A percentile compares a stretch with the other conserved stretches of the same genome.
phyloP scores from a whole-genome alignment of 1,140 invertebrate species.

The Heliconius hermathena region DNA sequence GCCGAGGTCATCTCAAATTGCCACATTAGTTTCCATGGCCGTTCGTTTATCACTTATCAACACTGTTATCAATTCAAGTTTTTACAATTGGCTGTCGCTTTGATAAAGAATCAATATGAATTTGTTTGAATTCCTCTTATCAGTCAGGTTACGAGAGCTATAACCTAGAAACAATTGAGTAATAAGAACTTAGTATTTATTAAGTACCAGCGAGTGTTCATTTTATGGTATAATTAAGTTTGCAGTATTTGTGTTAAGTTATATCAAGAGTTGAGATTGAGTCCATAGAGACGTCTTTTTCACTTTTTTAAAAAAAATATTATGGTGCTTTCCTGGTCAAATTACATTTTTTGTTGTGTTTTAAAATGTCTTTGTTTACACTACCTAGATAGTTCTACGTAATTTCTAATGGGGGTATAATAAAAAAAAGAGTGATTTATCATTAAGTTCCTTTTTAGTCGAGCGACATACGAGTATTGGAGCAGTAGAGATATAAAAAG shows the following conservation, averaged over 20 bases:
- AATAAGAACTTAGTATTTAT: constrained; percentile 2
- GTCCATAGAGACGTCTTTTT: too few species aligned
- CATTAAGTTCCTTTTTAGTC: too few species aligned
- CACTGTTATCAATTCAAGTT: constrained; percentile 42
- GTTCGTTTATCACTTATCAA: constrained; percentile 43
- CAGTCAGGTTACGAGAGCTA: constrained; percentile 13
- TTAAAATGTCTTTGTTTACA: too few species aligned
- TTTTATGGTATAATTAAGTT: background rate
- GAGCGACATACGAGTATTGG: too few species aligned
- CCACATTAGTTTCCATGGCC: constrained; percentile 36
- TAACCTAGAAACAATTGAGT: constrained; percentile 31
- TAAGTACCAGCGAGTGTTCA: background rate
- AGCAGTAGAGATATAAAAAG: too few species aligned
- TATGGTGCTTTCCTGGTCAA: too few species aligned
- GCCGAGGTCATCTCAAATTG: constrained; percentile 32
- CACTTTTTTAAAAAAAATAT: too few species aligned
- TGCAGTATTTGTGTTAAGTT: background rate
- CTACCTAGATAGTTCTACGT: too few species aligned
- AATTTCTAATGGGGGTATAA: too few species aligned
- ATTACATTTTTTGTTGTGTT: too few species aligned
- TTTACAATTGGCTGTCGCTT: constrained; percentile 33
- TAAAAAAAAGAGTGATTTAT: too few species aligned
- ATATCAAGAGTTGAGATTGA: too few species aligned
- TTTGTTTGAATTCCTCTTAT: constrained; percentile 29
- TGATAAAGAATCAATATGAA: constrained; percentile 41